A percentile compares a stretch with the other conserved stretches of the same genome.
phyloP scores from a whole-genome alignment of 2,113 vertebrate genomes.

The Suricata suricatta region DNA sequence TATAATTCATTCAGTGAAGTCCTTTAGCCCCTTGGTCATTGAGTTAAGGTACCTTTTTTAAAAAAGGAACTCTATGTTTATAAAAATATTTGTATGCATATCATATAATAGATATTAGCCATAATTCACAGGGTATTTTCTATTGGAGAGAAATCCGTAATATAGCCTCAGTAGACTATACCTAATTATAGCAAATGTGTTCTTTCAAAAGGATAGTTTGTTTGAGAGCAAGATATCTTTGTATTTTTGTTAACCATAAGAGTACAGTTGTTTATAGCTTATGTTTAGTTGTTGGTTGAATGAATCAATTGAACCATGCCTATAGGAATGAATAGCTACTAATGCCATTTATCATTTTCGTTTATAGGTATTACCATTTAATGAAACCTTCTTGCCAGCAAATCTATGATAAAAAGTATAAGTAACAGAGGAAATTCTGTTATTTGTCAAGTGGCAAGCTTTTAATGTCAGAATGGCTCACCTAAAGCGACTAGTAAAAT shows the following conservation, averaged over 20 bases:
- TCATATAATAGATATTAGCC: neutral
- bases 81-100: constrained; percentile 6
- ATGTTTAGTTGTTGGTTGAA: neutral
- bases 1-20: neutral
- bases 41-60: constrained; percentile 2
- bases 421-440: constrained; percentile 60
- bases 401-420: constrained; percentile 77
- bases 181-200: neutral
- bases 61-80: neutral
- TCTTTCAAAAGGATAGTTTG: constrained; percentile 14
- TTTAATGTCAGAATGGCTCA: constrained; percentile 88
- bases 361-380: constrained; percentile 81
- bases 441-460: constrained; percentile 69
- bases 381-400: constrained; percentile 75
- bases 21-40: neutral
- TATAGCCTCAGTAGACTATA: neutral
- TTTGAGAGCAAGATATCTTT: constrained; percentile 18
- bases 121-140: neutral
- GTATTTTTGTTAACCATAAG: neutral
- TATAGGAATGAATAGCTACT: constrained; percentile 25
- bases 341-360: constrained; percentile 60
- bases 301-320: constrained; percentile 7
- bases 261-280: neutral
- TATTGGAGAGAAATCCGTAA: neutral
- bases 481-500: constrained; percentile 87